Conservation (phyloP, 37 sponge, comb jelly and placozoan species). For the Spongilla lacustris region DNA sequence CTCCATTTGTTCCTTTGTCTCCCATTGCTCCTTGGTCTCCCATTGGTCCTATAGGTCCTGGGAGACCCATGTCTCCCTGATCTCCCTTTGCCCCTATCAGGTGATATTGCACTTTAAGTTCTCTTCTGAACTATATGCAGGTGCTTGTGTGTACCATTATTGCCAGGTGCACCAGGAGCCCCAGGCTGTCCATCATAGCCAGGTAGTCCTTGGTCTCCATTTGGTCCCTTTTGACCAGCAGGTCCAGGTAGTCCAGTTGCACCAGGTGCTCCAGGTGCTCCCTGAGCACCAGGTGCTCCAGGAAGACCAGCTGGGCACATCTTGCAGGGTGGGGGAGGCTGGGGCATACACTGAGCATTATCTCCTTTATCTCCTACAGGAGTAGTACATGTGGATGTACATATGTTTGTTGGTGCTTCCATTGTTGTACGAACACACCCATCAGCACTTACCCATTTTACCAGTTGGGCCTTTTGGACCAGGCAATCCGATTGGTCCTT, state of each 20-base stretch:
- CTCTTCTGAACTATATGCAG: not conserved
- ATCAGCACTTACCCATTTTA: no score
- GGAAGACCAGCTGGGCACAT: conserved; percentile 57
- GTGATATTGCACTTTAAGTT: not conserved
- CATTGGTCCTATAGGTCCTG: conserved; percentile 26
- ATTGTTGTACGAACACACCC: no score
- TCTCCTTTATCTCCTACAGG: conserved; percentile 24
- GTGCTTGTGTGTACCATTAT: not conserved
- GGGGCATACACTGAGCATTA: conserved; percentile 26
- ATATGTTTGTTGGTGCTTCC: not conserved
- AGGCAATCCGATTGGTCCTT: conserved; percentile 23
- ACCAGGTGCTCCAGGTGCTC: not conserved
- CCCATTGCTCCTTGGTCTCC: conserved; percentile 46
- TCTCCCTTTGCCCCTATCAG: no score
- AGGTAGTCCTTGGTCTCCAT: conserved; percentile 33
- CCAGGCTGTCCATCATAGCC: conserved; percentile 2
- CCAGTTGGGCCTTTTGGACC: conserved; percentile 29
- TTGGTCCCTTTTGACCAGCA: conserved; percentile 40
- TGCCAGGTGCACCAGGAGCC: conserved; percentile 39
- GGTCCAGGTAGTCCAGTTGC: conserved; percentile 20
- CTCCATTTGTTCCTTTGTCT: no score
- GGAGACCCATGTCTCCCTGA: conserved; percentile 53
- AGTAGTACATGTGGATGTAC: no score
- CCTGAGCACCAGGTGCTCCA: conserved; percentile 61
- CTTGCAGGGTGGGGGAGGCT: conserved; percentile 27